Evolutionary conservation across 2,797 vertebrate species (phyloP), one percentile per base, ranked within the genome.

Genomic region (Sebastes matsubarae): DNA sequence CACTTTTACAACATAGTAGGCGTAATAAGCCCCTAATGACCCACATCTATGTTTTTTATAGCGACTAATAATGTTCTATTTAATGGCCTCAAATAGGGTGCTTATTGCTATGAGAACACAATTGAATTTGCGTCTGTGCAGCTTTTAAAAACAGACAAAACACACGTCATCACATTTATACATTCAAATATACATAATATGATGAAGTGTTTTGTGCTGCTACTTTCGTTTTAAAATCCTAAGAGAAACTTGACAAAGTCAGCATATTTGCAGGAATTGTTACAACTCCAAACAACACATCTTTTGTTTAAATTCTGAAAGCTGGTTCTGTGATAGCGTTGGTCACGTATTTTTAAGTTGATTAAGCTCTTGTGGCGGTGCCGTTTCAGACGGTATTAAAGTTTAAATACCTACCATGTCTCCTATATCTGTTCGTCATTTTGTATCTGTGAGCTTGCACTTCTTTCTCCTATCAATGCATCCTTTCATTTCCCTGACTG

Each of bases 401-500:
- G 38, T 54, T n/a, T 52, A 24, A 55, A 58, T 14, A 30, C 42
- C 42, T 5, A 3, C 2, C 20, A 9, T 12, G 10, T 50, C 25
- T 64, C 16, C 12, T 18, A 52, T 61, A 8, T 42, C 38, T 22
- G 4, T n/a, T 70, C 32, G 32, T 60, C 4, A 55, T 54, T 34
- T 22, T 7, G 10, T 27, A 18, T 72, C 61, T 30, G 59, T 61
- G 29, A 59, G 46, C 61, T n/a, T 25, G 34, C 52, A 30, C 32
- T 42, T 20, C 14, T n/a, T 24, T 42, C 30, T 58, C 13, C 20
- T 3, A 16, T 57, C 46, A 27, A 24, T 34, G 38, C 30, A 55
- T 67, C 27, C 16, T 72, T 75, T 81, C 22, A 73, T 72, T 73
- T 77, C 9, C 27, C 55, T 36, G 22, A 77, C 59, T 64, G 12